Conservation (phyloP, 2,888 invertebrate genomes). For the Galerucella pusilla region DNA sequence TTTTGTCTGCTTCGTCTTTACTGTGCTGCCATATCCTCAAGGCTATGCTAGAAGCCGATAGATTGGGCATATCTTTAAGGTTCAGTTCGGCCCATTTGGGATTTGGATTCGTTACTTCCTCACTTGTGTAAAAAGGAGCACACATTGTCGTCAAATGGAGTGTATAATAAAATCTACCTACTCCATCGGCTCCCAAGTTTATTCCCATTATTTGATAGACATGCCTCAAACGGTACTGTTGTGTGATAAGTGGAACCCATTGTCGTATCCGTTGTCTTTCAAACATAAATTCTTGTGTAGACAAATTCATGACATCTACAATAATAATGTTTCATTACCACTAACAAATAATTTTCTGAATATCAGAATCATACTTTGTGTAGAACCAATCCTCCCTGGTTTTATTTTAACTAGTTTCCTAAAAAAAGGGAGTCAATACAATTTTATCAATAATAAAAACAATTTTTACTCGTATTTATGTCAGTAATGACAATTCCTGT, state of each 20-base stretch:
- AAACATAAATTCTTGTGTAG: conserved; percentile 66
- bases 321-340: conserved; percentile 6
- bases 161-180: conserved; percentile 79
- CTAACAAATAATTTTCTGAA: not conserved
- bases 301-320: conserved; percentile 61
- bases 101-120: conserved; percentile 76
- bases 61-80: conserved; percentile 70
- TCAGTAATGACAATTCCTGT: not conserved
- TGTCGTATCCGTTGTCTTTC: conserved; percentile 76
- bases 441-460: not conserved
- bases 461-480: not conserved
- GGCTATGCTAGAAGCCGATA: conserved; percentile 64
- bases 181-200: conserved; percentile 68
- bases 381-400: not conserved
- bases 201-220: conserved; percentile 79
- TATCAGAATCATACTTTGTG: conserved; percentile 3
- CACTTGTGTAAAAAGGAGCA: conserved; percentile 86
- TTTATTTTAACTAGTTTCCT: conserved; percentile 6
- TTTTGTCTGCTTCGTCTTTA: conserved; percentile 66
- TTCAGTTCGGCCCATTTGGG: conserved; percentile 87
- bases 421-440: not conserved
- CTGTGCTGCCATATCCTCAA: conserved; percentile 66
- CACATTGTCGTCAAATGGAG: conserved; percentile 84
- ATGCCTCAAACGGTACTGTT: conserved; percentile 85
- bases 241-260: conserved; percentile 85